Evolutionary conservation across 1,140 invertebrate genomes (phyloP).

Genomic region (Leptopilina boulardi): DNA sequence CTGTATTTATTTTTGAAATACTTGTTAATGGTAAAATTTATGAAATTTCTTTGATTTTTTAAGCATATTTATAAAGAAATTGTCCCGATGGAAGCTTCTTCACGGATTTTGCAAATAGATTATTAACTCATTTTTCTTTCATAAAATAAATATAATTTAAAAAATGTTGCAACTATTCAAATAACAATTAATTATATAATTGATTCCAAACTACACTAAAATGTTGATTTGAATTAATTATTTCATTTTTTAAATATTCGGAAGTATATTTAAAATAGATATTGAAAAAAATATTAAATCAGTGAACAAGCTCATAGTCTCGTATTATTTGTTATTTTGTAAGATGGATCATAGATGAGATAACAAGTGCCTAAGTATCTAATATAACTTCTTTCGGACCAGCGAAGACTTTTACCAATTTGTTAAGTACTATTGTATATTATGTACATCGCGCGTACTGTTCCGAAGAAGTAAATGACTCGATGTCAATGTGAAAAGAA

Average conservation of each 20-base stretch:
- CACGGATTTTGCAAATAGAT: constrained; percentile 9
- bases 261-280: not conserved
- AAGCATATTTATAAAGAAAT: not conserved
- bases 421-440: constrained; percentile 27
- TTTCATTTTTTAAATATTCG: not conserved
- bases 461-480: constrained; percentile 4
- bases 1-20: no score
- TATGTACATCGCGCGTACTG: constrained; percentile 2
- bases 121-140: not conserved
- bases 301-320: constrained; percentile 6
- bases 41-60: not conserved
- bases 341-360: constrained; percentile 69
- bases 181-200: no score
- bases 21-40: not conserved
- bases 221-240: no score
- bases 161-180: not conserved
- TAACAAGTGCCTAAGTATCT: constrained; percentile 76
- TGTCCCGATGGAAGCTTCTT: constrained; percentile 7
- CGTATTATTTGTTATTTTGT: constrained; percentile 50
- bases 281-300: not conserved
- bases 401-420: constrained; percentile 72
- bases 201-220: no score
- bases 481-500: not conserved
- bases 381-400: constrained; percentile 74
- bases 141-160: not conserved